Conservation (phyloP, 2,113 vertebrate species). For the Peromyscus maniculatus region DNA sequence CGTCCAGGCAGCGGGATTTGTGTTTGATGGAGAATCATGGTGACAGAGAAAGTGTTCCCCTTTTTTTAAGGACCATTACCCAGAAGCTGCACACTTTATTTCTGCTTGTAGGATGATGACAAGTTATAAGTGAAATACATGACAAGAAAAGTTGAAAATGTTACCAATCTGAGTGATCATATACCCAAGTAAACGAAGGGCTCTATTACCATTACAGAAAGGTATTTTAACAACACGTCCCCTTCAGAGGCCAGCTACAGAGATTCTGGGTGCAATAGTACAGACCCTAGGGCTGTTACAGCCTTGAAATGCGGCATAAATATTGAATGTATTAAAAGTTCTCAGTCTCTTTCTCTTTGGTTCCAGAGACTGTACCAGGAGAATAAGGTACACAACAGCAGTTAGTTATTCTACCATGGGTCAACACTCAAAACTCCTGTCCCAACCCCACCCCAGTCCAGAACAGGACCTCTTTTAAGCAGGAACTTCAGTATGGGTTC, state of each 20-base stretch:
- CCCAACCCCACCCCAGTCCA: background rate
- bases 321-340: background rate
- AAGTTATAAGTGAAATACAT: background rate
- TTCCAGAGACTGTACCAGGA: slow-evolving; percentile 1
- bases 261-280: background rate
- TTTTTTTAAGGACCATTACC: background rate
- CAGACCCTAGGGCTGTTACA: background rate
- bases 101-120: background rate
- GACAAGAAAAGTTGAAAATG: background rate
- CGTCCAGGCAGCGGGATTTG: background rate
- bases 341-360: background rate
- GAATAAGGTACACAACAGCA: background rate
- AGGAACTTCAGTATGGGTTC: background rate
- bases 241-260: background rate
- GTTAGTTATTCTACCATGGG: background rate
- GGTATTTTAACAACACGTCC: background rate
- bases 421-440: slow-evolving; percentile 9
- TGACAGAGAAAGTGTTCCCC: background rate
- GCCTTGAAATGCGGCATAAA: slow-evolving; percentile 20
- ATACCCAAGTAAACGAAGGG: background rate
- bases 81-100: slow-evolving; percentile 6
- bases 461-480: slow-evolving; percentile 22
- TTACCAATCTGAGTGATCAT: slow-evolving; percentile 1
- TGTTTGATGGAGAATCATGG: background rate
- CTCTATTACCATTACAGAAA: background rate